Percentiles rank a stretch among this genome's conserved stretches.
Conservation (phyloP, 2,888 invertebrate genomes). For the Megamerina dolium region DNA sequence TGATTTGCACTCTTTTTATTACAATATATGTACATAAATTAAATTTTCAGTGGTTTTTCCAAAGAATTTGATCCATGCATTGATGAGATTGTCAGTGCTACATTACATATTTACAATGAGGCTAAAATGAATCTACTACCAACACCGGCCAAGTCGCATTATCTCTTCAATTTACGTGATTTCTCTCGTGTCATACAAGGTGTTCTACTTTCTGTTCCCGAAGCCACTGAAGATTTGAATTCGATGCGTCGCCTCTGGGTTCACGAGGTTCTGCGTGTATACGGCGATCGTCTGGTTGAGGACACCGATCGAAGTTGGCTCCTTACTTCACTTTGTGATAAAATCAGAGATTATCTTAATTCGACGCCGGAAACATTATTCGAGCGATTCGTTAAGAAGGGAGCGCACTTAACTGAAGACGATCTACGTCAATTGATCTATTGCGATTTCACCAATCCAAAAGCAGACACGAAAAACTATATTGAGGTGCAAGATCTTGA, state of each 20-base stretch:
- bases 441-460: slow-evolving; percentile 93
- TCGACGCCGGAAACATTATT: slow-evolving; percentile 68
- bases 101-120: slow-evolving; percentile 79
- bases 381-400: slow-evolving; percentile 54
- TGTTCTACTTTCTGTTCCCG: slow-evolving; percentile 84
- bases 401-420: slow-evolving; percentile 59
- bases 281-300: slow-evolving; percentile 85
- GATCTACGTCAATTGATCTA: slow-evolving; percentile 83
- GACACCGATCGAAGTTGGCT: slow-evolving; percentile 78
- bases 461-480: slow-evolving; percentile 82
- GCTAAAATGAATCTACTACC: slow-evolving; percentile 78
- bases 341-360: slow-evolving; percentile 57
- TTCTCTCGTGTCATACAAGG: slow-evolving; percentile 92
- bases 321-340: slow-evolving; percentile 60
- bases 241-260: slow-evolving; percentile 91
- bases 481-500: slow-evolving; percentile 82
- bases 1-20: neutral
- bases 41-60: slow-evolving; percentile 69
- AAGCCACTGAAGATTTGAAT: slow-evolving; percentile 77
- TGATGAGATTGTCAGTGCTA: slow-evolving; percentile 79
- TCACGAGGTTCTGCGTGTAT: slow-evolving; percentile 88
- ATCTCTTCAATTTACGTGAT: slow-evolving; percentile 89
- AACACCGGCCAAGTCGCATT: slow-evolving; percentile 90
- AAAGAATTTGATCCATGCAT: slow-evolving; percentile 92
- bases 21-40: neutral